phyloP scores from a whole-genome alignment of 2,113 vertebrate species.

The Brachypodius melanocephalos region DNA sequence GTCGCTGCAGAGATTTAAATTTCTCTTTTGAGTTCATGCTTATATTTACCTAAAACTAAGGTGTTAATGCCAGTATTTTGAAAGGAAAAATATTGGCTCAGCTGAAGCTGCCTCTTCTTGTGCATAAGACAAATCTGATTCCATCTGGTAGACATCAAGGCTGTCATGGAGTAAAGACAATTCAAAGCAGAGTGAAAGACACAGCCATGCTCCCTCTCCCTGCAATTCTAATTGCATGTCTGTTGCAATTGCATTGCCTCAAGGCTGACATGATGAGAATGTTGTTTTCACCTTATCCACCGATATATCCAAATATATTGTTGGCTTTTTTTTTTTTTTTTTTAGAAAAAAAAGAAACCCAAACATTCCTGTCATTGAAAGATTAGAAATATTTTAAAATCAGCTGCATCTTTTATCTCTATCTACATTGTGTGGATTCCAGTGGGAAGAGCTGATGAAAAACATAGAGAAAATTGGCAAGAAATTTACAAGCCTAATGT shows the following conservation, averaged over 20 bases:
- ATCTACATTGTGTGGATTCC: background rate
- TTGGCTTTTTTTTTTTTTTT: background rate
- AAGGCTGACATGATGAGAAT: background rate
- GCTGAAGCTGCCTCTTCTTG: conserved; percentile 11
- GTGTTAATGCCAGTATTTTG: conserved; percentile 56
- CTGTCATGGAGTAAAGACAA: conserved; percentile 38
- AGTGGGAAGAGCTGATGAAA: background rate
- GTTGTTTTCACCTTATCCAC: background rate
- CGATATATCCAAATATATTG: background rate
- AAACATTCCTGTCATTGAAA: background rate
- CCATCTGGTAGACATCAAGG: conserved; percentile 38
- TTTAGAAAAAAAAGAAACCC: background rate
- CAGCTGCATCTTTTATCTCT: conserved; percentile 18
- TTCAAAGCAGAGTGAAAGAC: conserved; percentile 29
- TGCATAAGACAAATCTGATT: conserved; percentile 26
- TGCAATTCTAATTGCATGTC: background rate
- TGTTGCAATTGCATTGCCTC: too few species aligned
- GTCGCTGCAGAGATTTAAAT: background rate
- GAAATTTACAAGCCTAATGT: background rate
- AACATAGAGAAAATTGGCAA: background rate
- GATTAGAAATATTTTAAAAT: background rate
- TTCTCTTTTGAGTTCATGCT: background rate
- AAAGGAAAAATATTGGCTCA: conserved; percentile 42
- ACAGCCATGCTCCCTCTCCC: background rate
- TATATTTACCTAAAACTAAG: conserved; percentile 38